Evolutionary conservation across 2,113 vertebrate genomes (phyloP).

Genomic region (Toxotes jaculatrix): DNA sequence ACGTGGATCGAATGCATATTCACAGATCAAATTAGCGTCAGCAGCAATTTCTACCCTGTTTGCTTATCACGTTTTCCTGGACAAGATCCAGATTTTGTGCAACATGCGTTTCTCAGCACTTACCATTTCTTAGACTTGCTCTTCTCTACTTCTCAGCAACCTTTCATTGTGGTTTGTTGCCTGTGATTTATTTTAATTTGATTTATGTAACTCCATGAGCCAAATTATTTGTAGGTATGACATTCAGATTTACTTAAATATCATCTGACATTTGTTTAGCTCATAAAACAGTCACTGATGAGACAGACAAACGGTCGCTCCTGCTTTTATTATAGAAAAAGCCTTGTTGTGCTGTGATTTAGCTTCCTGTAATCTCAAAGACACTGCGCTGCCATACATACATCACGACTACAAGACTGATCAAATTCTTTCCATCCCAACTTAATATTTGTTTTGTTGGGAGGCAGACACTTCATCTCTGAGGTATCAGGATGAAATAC

Average conservation of each 20-base stretch:
- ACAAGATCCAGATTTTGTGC: slow-evolving; percentile 24
- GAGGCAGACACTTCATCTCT: slow-evolving; percentile 25
- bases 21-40: slow-evolving; percentile 29
- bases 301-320: neutral
- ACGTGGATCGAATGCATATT: slow-evolving; percentile 11
- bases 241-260: slow-evolving; percentile 41
- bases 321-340: neutral
- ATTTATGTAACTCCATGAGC: neutral
- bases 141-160: neutral
- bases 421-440: slow-evolving; percentile 20
- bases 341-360: neutral
- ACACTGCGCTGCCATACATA: neutral
- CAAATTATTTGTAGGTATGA: slow-evolving; percentile 26
- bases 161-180: slow-evolving; percentile 19
- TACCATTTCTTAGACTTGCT: neutral
- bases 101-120: slow-evolving; percentile 18
- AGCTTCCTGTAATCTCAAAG: neutral
- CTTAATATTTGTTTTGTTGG: slow-evolving; percentile 57
- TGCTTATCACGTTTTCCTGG: slow-evolving; percentile 33
- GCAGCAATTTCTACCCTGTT: neutral
- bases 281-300: slow-evolving; percentile 21
- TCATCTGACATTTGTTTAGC: slow-evolving; percentile 33
- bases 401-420: slow-evolving; percentile 22
- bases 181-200: neutral
- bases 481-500: slow-evolving; percentile 51